Evolutionary conservation across 1,140 invertebrate genomes (phyloP), one percentile per base, ranked within the genome.

Genomic region (Bombus impatiens): DNA sequence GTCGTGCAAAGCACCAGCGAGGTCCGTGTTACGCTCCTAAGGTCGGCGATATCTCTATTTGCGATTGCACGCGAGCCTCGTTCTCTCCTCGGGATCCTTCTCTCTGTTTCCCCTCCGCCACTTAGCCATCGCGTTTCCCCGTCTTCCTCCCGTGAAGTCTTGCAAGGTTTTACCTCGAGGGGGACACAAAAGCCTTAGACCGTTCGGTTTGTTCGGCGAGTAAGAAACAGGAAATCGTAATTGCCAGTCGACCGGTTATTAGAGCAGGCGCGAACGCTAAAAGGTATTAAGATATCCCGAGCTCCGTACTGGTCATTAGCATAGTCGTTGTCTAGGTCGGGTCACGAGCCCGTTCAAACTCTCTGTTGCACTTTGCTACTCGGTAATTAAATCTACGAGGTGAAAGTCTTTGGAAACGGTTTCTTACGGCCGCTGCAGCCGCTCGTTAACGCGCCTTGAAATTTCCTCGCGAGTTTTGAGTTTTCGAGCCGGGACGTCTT

Each of bases 31-130:
- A 84, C 71, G 76, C 76, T 77, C 42, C 57, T 67, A n/a, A 68
- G 42, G 42, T 72, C 85, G 75, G 57, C 83, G 91, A 92, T 92
- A 91, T 93, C 92, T 92, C 90, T 92, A 92, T 93, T 92, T 84
- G 81, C 75, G 90, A 89, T 75, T 84, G 86, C 91, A 93, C 92
- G 91, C 92, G 86, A 92, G 86, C 86, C 78, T 53, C 42, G 44
- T 77, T 68, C 75, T 32, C 75, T 82, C 74, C 44, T 47, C 35
- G 12, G 22, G 53, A 72, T 70, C 57, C 32, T 37, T 86, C 71
- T 35, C 71, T 76, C 71, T 12, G 53, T 75, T 25, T 32, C 59
- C 32, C n/a, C 68, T 44, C 3, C 37, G 40, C 71, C 65, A 2
- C 32, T 35, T 32, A 13, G 22, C 32, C 42, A 13, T 32, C 4